Evolutionary conservation across 2,113 vertebrate genomes (phyloP), one percentile per base, ranked within the genome.

Genomic region (Trematomus loennbergii): DNA sequence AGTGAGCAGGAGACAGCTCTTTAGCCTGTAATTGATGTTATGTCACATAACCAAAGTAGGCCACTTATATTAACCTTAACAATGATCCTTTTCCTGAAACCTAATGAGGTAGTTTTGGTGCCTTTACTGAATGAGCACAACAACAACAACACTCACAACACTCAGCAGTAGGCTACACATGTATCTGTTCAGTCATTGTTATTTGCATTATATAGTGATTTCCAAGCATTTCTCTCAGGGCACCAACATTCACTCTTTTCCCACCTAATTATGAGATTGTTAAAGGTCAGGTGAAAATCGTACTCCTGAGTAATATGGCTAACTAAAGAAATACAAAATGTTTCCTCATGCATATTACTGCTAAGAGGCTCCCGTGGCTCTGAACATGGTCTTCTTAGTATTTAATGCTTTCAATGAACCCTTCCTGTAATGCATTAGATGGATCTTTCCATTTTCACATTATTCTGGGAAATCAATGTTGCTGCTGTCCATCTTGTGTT

Each of bases 311-410:
- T 10, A 29, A 43, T 79, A 15, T 57, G 1, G 1, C n/a, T 11
- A 40, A 29, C 29, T 29, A 72, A 36, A 20, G 65, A 88, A 83
- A 87, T 90, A 29, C 52, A 83, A 86, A 87, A 88, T 82, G 53
- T 53, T 15, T 61, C 66, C 36, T 69, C 75, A 91, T 82, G 70
- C 40, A 55, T 52, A 46, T 45, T 20, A 25, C 52, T 29, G 52
- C 63, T 33, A 9, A 59, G 40, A 55, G 16, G 40, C 12, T 12
- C 18, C 4, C 5, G 54, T 13, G 45, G 60, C 58, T 53, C 13
- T 20, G 62, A 50, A 52, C 2, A 3, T 18, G 8, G 4, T 43
- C 15, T 33, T 64, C 9, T 52, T 58, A 45, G n/a, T 13, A 75
- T 15, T 58, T 46, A 2, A 49, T 48, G 52, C 79, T 84, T 84